A percentile compares a stretch with the other conserved stretches of the same genome.
Evolutionary conservation across 2,888 invertebrate genomes (phyloP).

Genomic region (Chromoteleia sp.): DNA sequence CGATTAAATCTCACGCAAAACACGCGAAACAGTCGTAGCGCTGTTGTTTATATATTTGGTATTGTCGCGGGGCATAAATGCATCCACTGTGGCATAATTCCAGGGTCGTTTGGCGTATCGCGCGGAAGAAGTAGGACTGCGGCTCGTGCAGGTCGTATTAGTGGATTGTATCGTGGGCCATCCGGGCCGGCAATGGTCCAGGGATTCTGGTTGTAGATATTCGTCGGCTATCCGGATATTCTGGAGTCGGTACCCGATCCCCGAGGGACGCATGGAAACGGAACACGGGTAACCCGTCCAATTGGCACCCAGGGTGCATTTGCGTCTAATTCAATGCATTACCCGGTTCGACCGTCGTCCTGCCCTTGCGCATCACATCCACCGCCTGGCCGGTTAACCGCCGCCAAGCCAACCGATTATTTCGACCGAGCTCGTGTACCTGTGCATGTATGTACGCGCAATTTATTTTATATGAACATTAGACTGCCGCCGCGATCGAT

Average conservation of each 20-base stretch:
- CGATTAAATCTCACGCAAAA: conserved; percentile 28
- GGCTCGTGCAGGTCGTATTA: conserved; percentile 38
- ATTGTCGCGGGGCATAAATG: conserved; percentile 35
- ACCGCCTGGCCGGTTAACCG: conserved; percentile 72
- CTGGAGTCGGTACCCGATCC: conserved; percentile 75
- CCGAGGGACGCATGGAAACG: conserved; percentile 80
- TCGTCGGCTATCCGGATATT: conserved; percentile 68
- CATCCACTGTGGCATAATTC: conserved; percentile 48
- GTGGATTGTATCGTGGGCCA: conserved; percentile 52
- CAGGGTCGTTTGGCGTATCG: conserved; percentile 55
- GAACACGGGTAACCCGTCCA: conserved; percentile 81
- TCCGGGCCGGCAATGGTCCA: conserved; percentile 47
- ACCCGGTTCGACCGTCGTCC: conserved; percentile 77
- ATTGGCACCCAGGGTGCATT: conserved; percentile 85
- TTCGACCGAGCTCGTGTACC: conserved; percentile 39
- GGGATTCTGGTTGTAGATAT: conserved; percentile 63
- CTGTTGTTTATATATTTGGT: conserved; percentile 10
- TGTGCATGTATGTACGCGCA: conserved; percentile 40
- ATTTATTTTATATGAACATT: conserved; percentile 61
- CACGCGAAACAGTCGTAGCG: conserved; percentile 4
- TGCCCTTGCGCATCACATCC: conserved; percentile 68
- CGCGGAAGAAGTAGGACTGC: conserved; percentile 42
- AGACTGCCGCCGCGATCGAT: conserved; percentile 50
- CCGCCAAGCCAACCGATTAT: conserved; percentile 69
- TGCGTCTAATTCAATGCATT: conserved; percentile 88